Evolutionary conservation across 2,113 vertebrate genomes (phyloP), one percentile per base, ranked within the genome.

Genomic region (Alethe castanea): DNA sequence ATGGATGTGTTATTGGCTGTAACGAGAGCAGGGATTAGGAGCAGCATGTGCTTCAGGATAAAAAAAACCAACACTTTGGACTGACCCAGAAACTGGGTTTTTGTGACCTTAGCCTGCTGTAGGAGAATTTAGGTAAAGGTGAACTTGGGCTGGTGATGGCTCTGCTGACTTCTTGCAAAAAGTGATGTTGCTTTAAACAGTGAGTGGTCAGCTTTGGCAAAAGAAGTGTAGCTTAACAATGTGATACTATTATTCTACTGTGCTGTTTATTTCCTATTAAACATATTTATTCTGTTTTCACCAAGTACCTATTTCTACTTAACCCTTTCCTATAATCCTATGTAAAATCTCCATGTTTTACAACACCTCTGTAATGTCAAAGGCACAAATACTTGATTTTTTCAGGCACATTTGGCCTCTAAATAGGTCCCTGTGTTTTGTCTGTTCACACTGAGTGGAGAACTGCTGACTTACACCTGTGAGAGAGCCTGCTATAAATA

Each of bases 11-110:
- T 79, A 38, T 29, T 94, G 33, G 65, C 85, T 69, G 4, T 94
- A 96, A 96, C 85, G 87, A 94, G 92, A 78, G 70, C 57, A 47
- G 74, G 72, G 91, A 94, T 95, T 95, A 90, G 95, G 64, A 88
- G 53, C 67, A 94, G 56, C 60, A 35, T 83, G 77, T 94, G 83
- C 91, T 92, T 61, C 48, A 72, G 76, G 69, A 76, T 85, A 81
- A 85, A 83, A 29, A 50, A 74, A 40, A 40, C 40, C 16, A 15
- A 17, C 44, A 53, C 81, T 86, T 86, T 88, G 80, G 79, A 23
- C 40, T 94, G 88, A 90, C 67, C 67, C 74, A 81, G 73, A 95
- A 91, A 62, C 70, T 65, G 54, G 4, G 73, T 83, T 74, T 89
- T 64, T 77, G 52, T 96, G 92, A 95, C 88, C 87, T 96, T 88